A percentile compares a stretch with the other conserved stretches of the same genome.
Conservation (phyloP, 2,888 invertebrate genomes). For the Biston betularia region DNA sequence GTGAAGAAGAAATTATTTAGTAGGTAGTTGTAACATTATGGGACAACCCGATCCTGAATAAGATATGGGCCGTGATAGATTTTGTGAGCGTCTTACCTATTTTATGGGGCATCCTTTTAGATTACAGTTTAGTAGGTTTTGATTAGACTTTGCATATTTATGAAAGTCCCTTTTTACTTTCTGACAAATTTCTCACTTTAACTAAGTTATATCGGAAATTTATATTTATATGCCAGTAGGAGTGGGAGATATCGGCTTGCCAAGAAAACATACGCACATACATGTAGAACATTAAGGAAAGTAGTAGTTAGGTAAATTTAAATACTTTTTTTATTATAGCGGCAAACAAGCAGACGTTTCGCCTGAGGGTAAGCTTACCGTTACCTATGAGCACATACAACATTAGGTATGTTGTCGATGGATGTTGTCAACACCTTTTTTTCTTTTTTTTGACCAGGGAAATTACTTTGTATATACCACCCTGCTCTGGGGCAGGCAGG, state of each 20-base stretch:
- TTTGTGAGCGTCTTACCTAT: slow-evolving; percentile 22
- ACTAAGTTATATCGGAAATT: background rate
- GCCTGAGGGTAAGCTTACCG: too few species aligned
- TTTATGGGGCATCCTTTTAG: slow-evolving; percentile 23
- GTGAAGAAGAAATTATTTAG: slow-evolving; percentile 59
- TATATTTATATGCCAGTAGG: background rate
- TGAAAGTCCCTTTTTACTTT: slow-evolving; percentile 3
- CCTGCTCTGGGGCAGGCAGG: too few species aligned
- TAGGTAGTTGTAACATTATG: slow-evolving; percentile 45
- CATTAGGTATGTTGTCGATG: too few species aligned
- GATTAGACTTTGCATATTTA: slow-evolving; percentile 29
- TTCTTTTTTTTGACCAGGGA: too few species aligned
- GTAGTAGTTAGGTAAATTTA: too few species aligned
- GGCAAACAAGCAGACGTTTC: too few species aligned
- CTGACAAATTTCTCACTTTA: background rate
- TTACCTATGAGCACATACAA: background rate
- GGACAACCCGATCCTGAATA: slow-evolving; percentile 29
- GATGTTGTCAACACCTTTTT: background rate
- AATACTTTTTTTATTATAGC: background rate
- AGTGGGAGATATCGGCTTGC: too few species aligned
- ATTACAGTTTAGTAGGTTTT: slow-evolving; percentile 26
- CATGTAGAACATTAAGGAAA: too few species aligned
- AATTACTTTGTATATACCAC: too few species aligned
- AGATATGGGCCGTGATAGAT: slow-evolving; percentile 29
- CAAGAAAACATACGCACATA: too few species aligned